Base-by-base conservation (phyloP, 2,797 vertebrate species). In the Sebastes diploproa region DNA sequence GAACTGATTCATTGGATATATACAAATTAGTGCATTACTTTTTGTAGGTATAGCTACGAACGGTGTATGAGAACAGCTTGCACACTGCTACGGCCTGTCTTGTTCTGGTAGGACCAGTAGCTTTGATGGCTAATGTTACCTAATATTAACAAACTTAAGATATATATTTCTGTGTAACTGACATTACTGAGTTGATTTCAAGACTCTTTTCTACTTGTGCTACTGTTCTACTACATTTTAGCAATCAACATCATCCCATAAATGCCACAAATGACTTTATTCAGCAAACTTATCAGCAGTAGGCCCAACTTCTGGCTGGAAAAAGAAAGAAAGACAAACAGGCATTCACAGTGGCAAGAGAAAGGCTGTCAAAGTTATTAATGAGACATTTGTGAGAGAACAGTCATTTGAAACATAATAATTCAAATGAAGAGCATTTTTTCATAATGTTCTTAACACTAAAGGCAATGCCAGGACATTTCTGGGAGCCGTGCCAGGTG, bases 401-500 rank as follows among this genome's bases (percentile, higher is more conserved):
- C 23, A 85, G 77, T 80, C 80, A 77, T 85, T 84, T 80, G 59
- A 87, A 90, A 86, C 71, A 70, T 79, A 87, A 80, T 84, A 84
- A 82, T 85, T 83, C 65, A 80, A 46, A 82, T 50, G 27, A 80
- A 85, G 58, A 83, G 67, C 22, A 46, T 75, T 83, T 84, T 90
- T 86, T 85, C 63, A 78, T 80, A 69, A 80, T 77, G 52, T 83
- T 89, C 70, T 84, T 78, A 72, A 82, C 83, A 90, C 77, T 82
- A 80, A 83, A 83, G 63, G 72, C 64, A 82, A 78, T 83, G 67
- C 69, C 67, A 71, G 71, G 78, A 83, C 72, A 73, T 82, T 83
- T 88, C 80, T 90, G 83, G 84, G 83, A 88, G 52, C 32, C 5
- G 29, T 77, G 90, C 88, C 87, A 91, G 79, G 69, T 82, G 55